These are phyloP conservation scores for Cacatua alba DNA, from an alignment of 2,113 vertebrate species.

Conservation along the genomic window DNA sequence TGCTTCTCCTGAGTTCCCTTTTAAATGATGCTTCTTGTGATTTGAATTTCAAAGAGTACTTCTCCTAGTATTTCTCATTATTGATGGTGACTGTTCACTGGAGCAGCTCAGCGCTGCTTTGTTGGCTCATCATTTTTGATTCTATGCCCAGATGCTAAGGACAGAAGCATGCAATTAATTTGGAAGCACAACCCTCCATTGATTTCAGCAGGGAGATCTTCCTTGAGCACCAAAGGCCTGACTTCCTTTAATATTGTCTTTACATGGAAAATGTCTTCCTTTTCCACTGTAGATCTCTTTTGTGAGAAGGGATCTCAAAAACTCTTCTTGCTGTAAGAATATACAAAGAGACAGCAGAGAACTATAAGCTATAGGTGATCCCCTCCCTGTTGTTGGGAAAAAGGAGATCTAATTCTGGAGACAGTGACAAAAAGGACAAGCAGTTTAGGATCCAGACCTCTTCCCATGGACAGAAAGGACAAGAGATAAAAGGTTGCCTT, in stretches of 20 bases:
- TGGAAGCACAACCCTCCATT: constrained; percentile 21
- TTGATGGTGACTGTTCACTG: neutral
- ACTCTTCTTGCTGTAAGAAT: neutral
- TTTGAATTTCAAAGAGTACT: constrained; percentile 20
- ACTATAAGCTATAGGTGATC: neutral
- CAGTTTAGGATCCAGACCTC: neutral
- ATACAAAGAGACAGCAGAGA: neutral
- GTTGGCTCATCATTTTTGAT: constrained; percentile 42
- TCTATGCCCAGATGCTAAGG: constrained; percentile 19
- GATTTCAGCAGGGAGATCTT: neutral
- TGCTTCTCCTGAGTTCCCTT: neutral
- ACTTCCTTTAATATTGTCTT: neutral
- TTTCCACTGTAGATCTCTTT: neutral
- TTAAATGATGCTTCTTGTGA: neutral
- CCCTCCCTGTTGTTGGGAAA: neutral
- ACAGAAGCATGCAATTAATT: constrained; percentile 48
- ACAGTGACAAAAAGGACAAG: neutral
- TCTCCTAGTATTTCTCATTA: constrained; percentile 12
- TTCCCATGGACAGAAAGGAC: neutral
- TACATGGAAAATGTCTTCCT: neutral
- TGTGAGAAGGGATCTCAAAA: neutral
- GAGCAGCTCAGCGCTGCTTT: constrained; percentile 16
- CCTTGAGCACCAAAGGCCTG: neutral
- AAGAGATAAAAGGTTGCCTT: neutral
- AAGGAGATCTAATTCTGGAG: neutral